Percentiles rank a stretch among this genome's conserved stretches.
phyloP scores from a whole-genome alignment of 2,888 invertebrate genomes.

The Icerya purchasi region DNA sequence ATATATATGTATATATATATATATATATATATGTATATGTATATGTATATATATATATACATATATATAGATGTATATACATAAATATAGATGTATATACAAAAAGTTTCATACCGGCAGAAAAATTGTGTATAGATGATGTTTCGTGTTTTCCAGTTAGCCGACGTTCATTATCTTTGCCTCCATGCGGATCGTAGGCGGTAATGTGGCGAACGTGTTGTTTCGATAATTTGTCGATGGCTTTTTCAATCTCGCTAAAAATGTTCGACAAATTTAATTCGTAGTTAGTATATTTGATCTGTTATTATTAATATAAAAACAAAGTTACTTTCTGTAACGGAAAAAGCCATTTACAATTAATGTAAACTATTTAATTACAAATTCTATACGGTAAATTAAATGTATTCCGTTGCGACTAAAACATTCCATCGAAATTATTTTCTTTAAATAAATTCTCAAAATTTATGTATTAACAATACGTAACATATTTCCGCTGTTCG shows the following conservation, averaged over 20 bases:
- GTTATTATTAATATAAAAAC: background rate
- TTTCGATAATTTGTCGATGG: constrained; percentile 82
- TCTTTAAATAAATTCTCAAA: too few species aligned
- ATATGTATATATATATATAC: too few species aligned
- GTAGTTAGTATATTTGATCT: background rate
- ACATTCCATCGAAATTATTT: too few species aligned
- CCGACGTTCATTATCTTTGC: constrained; percentile 87
- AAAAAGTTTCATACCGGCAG: constrained; percentile 41
- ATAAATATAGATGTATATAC: too few species aligned
- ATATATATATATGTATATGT: too few species aligned
- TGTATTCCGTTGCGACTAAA: too few species aligned
- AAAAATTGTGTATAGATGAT: constrained; percentile 90
- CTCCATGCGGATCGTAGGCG: constrained; percentile 88
- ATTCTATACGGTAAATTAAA: background rate
- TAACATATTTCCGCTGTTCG: too few species aligned
- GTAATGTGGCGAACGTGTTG: constrained; percentile 83
- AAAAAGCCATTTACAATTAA: background rate
- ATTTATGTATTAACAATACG: too few species aligned
- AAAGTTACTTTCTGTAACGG: background rate
- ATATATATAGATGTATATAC: too few species aligned
- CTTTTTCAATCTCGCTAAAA: constrained; percentile 72
- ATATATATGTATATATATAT: too few species aligned
- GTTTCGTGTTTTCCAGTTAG: constrained; percentile 91
- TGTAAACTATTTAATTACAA: background rate
- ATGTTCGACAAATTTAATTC: too few species aligned